Base-by-base conservation (phyloP, 2,797 vertebrate species). In the Xyrichtys novacula region DNA sequence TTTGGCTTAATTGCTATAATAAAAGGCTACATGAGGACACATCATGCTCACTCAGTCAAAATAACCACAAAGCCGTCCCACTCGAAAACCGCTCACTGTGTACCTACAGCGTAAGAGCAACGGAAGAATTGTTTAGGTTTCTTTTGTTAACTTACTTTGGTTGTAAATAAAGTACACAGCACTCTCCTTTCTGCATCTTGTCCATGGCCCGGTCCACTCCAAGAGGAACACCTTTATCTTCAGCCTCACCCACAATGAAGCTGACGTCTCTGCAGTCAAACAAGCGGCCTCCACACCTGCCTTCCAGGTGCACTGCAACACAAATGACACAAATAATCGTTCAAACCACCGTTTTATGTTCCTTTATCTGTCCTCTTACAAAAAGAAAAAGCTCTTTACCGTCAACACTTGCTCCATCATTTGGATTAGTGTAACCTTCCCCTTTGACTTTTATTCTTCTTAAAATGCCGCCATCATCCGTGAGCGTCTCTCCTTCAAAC, bases 141-240 rank as follows among this genome's bases (percentile, higher is more conserved):
- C 44, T 17, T 43, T 11, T 12, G 28, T 7, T 15, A 7, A 70
- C 95, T 91, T 92, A 98, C 97, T 95, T 95, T 81, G 96, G 91
- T 79, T 94, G 93, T 34, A 99, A 89, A 84, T 96, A 89, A 68
- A 99, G 93, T 65, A 97, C 1, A 63, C 96, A 98, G 58, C 96
- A 94, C 69, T 99, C 98, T 91, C 95, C 97, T 74, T 93, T 95
- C 86, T 98, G 97, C 96, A 99, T 98, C 84, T 96, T 99, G 88
- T 98, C 97, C 91, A 99, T 94, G 63, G 97, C 96, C 79, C 96
- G 95, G 91, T 99, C 97, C 0, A 99, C 96, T 66, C 97, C 97
- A 0, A 97, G 93, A 28, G 97, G 97, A 90, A 99, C 89, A 28
- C 94, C 94, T 3, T 95, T 93, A 62, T 99, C 97, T 81, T 97